Percentiles rank a stretch among this genome's conserved stretches.
Conservation (phyloP, 2,113 vertebrate genomes). For the Seriola rivoliana region DNA sequence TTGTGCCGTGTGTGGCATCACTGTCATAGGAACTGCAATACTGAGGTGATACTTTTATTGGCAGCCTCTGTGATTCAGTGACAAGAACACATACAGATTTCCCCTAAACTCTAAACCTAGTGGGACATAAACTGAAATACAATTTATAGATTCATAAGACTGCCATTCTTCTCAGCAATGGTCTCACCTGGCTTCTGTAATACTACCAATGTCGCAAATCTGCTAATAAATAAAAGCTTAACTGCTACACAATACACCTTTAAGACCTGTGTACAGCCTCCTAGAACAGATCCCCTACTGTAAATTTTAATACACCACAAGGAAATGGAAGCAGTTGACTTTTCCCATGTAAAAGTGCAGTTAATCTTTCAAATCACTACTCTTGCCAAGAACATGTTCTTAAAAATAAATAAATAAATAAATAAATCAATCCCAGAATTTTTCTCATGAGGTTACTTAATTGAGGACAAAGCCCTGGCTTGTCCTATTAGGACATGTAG, state of each 20-base stretch:
- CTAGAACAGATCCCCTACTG: slow-evolving; percentile 50
- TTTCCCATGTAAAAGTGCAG: slow-evolving; percentile 31
- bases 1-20: not conserved
- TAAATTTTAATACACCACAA: slow-evolving; percentile 44
- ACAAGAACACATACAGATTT: not conserved
- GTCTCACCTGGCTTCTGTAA: not conserved
- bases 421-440: slow-evolving; percentile 19
- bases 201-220: not conserved
- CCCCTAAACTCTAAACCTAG: slow-evolving; percentile 8
- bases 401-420: not conserved
- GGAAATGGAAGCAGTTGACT: slow-evolving; percentile 31
- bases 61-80: not conserved
- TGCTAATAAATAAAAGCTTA: slow-evolving; percentile 26
- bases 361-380: slow-evolving; percentile 49
- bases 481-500: not conserved
- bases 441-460: slow-evolving; percentile 11
- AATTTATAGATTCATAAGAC: not conserved
- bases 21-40: not conserved
- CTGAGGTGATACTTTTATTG: not conserved
- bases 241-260: slow-evolving; percentile 29
- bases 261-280: slow-evolving; percentile 31
- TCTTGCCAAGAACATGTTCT: slow-evolving; percentile 1
- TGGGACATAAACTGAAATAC: not conserved
- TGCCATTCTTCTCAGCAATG: not conserved
- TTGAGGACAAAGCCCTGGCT: slow-evolving; percentile 22